Percentiles rank a stretch among this genome's conserved stretches.
Conservation (phyloP, 2,797 vertebrate genomes). For the Remorina albescens region DNA sequence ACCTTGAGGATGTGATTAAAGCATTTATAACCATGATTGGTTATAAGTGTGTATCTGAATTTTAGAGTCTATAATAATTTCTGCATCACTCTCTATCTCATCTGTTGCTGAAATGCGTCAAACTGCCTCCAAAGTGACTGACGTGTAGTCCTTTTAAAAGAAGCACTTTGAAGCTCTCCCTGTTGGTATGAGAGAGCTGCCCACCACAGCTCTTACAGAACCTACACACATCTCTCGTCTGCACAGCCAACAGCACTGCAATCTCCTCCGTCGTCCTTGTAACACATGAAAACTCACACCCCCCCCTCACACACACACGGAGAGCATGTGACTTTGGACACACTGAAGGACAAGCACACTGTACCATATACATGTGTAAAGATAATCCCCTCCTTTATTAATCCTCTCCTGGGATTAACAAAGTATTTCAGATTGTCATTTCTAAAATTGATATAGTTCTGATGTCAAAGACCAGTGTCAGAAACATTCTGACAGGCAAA, state of each 20-base stretch:
- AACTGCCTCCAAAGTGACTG: conserved; percentile 50
- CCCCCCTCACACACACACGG: conserved; percentile 16
- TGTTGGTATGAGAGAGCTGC: conserved; percentile 56
- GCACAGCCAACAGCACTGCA: conserved; percentile 36
- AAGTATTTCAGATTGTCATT: no score
- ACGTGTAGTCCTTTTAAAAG: conserved; percentile 57
- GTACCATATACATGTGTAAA: neutral
- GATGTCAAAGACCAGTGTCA: neutral
- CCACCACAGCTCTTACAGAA: conserved; percentile 64
- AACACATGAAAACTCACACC: conserved; percentile 20
- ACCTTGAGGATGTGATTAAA: neutral
- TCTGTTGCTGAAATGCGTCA: conserved; percentile 47
- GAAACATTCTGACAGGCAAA: conserved; percentile 6
- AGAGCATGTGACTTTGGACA: conserved; percentile 16
- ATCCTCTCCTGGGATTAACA: no score
- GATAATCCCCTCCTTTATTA: no score
- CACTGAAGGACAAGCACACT: conserved; percentile 21
- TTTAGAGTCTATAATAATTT: neutral
- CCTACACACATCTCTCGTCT: conserved; percentile 59
- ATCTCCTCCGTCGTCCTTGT: conserved; percentile 40
- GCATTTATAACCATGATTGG: neutral
- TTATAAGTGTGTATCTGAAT: neutral
- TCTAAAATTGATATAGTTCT: no score
- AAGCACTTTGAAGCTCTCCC: conserved; percentile 65
- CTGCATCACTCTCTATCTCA: conserved; percentile 23